phyloP scores from a whole-genome alignment of 2,888 invertebrate genomes.

The Synergus itoensis region DNA sequence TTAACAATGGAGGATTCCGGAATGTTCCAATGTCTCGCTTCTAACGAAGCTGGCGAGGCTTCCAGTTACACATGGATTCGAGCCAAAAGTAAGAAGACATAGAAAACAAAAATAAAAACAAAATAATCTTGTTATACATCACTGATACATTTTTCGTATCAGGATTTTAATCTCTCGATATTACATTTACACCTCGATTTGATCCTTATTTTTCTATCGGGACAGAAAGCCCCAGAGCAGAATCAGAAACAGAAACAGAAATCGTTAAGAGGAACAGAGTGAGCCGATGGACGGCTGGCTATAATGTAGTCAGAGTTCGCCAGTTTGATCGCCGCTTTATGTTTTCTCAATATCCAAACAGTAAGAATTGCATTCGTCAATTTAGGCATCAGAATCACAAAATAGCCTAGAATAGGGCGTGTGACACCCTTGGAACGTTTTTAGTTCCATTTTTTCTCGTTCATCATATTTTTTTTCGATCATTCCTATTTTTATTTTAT shows the following conservation, averaged over 20 bases:
- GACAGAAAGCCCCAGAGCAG: constrained; percentile 68
- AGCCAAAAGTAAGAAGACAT: constrained; percentile 94
- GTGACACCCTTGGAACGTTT: constrained; percentile 50
- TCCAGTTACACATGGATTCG: constrained; percentile 94
- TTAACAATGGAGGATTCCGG: constrained; percentile 92
- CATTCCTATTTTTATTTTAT: constrained; percentile 47
- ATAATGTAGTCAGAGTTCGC: constrained; percentile 77
- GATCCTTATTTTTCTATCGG: constrained; percentile 57
- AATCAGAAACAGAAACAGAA: constrained; percentile 58
- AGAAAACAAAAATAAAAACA: background rate
- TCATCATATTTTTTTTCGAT: constrained; percentile 45
- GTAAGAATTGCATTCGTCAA: constrained; percentile 68
- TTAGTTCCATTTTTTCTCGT: constrained; percentile 14
- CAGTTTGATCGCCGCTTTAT: constrained; percentile 76
- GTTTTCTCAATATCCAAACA: constrained; percentile 76
- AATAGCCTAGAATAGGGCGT: constrained; percentile 52
- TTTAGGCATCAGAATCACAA: constrained; percentile 59
- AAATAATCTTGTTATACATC: background rate
- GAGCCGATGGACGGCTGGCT: constrained; percentile 76
- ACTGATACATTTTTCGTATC: background rate
- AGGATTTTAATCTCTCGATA: background rate
- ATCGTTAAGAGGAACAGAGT: constrained; percentile 71
- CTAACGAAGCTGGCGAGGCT: constrained; percentile 94
- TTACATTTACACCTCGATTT: background rate
- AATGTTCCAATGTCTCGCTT: constrained; percentile 96